These are phyloP conservation scores for Hylyphantes graminicola DNA, from an alignment of 1,140 invertebrate genomes.

Conservation along the genomic window DNA sequence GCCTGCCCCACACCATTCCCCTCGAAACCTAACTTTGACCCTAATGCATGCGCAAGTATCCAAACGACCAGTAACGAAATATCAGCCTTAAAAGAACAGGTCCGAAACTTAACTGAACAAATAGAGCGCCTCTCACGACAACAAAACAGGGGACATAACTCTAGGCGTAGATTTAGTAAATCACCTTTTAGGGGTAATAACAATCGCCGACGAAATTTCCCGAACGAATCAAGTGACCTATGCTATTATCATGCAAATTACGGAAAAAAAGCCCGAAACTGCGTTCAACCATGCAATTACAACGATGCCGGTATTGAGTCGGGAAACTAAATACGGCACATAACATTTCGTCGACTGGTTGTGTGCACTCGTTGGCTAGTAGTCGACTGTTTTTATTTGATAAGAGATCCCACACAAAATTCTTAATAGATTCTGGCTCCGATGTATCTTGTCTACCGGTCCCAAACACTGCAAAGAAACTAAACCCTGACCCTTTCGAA, in stretches of 20 bases:
- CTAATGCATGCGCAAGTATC: not conserved
- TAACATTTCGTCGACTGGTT: too few relatives aligned
- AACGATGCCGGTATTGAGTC: too few relatives aligned
- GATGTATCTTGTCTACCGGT: too few relatives aligned
- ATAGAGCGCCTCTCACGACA: not conserved
- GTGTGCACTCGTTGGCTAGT: too few relatives aligned
- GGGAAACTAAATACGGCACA: too few relatives aligned
- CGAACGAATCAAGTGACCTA: not conserved
- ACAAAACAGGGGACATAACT: not conserved
- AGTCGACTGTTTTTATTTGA: too few relatives aligned
- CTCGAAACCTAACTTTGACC: not conserved
- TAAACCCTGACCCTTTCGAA: too few relatives aligned
- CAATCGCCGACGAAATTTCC: conserved; percentile 30
- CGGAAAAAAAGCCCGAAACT: not conserved
- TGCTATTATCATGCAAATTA: conserved; percentile 53
- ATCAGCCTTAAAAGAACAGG: not conserved
- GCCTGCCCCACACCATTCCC: not conserved
- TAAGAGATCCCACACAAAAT: too few relatives aligned
- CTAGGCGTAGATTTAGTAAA: not conserved
- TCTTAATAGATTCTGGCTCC: too few relatives aligned
- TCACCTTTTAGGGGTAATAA: conserved; percentile 17
- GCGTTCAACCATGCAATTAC: too few relatives aligned
- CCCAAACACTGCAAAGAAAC: too few relatives aligned
- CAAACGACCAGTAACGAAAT: not conserved
- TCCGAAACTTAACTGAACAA: not conserved